These are phyloP conservation scores for Cardiocondyla obscurior DNA, from an alignment of 1,140 invertebrate genomes.

Conservation along the genomic window DNA sequence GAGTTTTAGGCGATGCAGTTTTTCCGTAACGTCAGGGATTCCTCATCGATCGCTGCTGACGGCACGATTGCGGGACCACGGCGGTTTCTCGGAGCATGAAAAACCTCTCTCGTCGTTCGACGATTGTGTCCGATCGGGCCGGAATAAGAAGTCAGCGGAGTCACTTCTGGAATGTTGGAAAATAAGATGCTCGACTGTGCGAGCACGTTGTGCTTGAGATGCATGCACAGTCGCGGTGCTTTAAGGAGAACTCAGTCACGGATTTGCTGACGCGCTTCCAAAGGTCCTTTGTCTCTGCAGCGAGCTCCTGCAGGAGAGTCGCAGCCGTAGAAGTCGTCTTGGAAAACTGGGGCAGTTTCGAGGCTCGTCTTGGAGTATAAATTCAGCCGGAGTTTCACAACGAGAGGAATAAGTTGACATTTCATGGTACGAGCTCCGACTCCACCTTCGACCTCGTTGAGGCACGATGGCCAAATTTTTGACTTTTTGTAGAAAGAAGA, in stretches of 20 bases:
- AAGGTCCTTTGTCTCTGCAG: constrained; percentile 18
- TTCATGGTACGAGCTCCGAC: neutral
- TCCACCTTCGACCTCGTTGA: neutral
- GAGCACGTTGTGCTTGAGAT: constrained; percentile 2
- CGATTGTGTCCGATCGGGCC: neutral
- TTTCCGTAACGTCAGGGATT: neutral
- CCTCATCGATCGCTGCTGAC: neutral
- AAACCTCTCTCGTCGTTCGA: constrained; percentile 3
- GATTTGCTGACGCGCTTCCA: neutral
- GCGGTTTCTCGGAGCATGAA: neutral
- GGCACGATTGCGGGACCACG: neutral
- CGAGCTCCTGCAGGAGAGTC: neutral
- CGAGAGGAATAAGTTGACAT: neutral
- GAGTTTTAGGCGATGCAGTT: neutral
- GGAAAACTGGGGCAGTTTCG: constrained; percentile 21
- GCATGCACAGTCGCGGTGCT: neutral
- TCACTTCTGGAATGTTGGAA: constrained; percentile 17
- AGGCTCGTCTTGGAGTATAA: neutral
- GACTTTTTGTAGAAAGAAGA: neutral
- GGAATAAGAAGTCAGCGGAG: neutral
- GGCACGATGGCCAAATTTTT: neutral
- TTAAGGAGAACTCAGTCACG: neutral
- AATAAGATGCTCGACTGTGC: constrained; percentile 20
- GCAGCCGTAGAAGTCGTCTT: neutral
- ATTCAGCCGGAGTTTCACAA: neutral